These are phyloP conservation scores for Patella depressa DNA, from an alignment of 2,888 invertebrate genomes.

Conservation along the genomic window DNA sequence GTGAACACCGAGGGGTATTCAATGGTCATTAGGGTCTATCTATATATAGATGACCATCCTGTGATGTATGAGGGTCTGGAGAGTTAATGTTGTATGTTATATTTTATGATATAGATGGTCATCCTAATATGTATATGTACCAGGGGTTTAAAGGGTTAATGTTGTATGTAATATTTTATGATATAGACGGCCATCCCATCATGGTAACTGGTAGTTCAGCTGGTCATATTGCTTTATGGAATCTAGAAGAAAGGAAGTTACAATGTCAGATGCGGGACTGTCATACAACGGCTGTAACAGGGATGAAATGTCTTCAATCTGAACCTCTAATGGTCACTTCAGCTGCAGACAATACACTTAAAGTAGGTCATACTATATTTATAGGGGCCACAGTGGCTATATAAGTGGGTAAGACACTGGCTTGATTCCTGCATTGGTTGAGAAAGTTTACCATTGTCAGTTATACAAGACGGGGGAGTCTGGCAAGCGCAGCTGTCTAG, in stretches of 20 bases:
- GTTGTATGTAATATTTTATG: no score
- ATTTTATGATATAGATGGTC: no score
- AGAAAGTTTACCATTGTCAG: background rate
- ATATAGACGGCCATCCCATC: slow-evolving; percentile 83
- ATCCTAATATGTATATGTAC: no score
- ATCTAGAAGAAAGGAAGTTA: slow-evolving; percentile 79
- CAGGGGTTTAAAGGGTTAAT: no score
- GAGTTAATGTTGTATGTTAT: no score
- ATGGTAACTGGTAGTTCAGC: slow-evolving; percentile 86
- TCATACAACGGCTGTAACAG: slow-evolving; percentile 82
- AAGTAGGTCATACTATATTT: slow-evolving; percentile 80
- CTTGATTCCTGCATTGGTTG: background rate
- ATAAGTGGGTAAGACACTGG: background rate
- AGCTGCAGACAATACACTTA: slow-evolving; percentile 93
- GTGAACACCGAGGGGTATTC: no score
- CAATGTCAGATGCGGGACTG: slow-evolving; percentile 85
- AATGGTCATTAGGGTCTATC: no score
- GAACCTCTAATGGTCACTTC: slow-evolving; percentile 93
- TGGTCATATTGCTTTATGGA: slow-evolving; percentile 95
- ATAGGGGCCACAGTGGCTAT: background rate
- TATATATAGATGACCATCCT: no score
- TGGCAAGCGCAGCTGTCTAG: no score
- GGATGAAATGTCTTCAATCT: slow-evolving; percentile 86
- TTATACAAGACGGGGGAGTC: background rate
- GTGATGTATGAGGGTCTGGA: no score